Evolutionary conservation across 2,113 vertebrate species (phyloP), one percentile per base, ranked within the genome.

Genomic region (Thunnus thynnus): DNA sequence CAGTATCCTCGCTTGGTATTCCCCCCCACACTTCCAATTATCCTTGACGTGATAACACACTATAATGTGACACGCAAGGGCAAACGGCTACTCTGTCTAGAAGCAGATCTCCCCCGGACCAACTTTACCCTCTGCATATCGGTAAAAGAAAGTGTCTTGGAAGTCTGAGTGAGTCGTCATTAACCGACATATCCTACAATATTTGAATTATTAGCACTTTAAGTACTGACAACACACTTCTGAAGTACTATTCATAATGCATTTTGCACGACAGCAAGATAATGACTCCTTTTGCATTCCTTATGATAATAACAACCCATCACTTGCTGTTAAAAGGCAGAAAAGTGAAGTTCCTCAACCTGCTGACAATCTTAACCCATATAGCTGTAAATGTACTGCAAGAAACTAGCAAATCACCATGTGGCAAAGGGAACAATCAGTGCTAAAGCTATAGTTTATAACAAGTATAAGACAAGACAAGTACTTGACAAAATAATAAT

Each of bases 31-130:
- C 89, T 92, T 93, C 84, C 92, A 94, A 94, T 95, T 93, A 94
- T 87, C 90, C 91, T 85, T 92, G 94, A 93, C 83, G 82, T 92
- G 92, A 93, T 94, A 94, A 92, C 92, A 92, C 89, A 85, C 90
- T 70, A 90, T 94, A 93, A 94, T 94, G 88, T 91, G 91, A 91
- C 90, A 92, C 88, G 85, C 91, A 93, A 94, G 90, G 92, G 89
- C 91, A 94, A 94, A 89, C 32, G 55, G 79, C 86, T 64, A 75
- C 86, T 90, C 74, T 60, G 60, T 78, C 84, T 65, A 66, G 80
- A 79, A 78, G 88, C 82, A 67, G 75, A 89, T 87, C 83, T 82
- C 41, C 64, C 56, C 32, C n/a, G 50, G 50, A 81, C 72, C 62
- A 41, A 65, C 69, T 82, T 41, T 70, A 58, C 41, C 66, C 54